Evolutionary conservation across 2,797 vertebrate species (phyloP).

Genomic region (Alcedo atthis): DNA sequence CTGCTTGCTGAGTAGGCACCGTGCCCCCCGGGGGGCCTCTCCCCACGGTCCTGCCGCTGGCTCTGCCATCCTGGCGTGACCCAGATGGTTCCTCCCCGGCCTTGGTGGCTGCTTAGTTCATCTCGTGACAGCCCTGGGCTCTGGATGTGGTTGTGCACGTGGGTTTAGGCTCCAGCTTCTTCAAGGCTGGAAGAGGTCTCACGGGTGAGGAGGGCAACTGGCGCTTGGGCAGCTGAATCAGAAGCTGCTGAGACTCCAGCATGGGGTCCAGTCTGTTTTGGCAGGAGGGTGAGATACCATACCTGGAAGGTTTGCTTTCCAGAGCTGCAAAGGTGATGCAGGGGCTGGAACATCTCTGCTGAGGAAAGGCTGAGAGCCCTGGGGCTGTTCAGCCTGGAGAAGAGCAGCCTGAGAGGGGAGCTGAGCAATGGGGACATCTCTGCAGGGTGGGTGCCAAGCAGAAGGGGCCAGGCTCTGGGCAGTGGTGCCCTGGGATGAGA

Average conservation of each 20-base stretch:
- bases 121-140: not conserved
- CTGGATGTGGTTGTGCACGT: fast-evolving
- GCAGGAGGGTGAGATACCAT: not conserved
- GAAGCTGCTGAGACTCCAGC: not conserved
- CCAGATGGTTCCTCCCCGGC: not conserved
- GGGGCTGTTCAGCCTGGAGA: no score
- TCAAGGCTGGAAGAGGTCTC: not conserved
- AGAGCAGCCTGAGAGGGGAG: no score
- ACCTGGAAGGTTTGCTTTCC: not conserved
- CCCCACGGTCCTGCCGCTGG: not conserved
- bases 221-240: not conserved
- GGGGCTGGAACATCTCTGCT: no score
- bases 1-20: not conserved
- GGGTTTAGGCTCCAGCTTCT: not conserved
- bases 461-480: no score
- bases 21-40: not conserved
- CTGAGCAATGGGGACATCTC: no score
- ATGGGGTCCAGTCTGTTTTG: fast-evolving
- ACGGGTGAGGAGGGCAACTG: not conserved
- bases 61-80: not conserved
- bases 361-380: no score
- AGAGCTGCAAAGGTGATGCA: no score
- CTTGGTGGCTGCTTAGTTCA: not conserved
- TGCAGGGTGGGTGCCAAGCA: no score
- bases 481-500: no score